A percentile compares a stretch with the other conserved stretches of the same genome.
phyloP scores from a whole-genome alignment of 2,888 invertebrate genomes.

The Diarsia brunnea region DNA sequence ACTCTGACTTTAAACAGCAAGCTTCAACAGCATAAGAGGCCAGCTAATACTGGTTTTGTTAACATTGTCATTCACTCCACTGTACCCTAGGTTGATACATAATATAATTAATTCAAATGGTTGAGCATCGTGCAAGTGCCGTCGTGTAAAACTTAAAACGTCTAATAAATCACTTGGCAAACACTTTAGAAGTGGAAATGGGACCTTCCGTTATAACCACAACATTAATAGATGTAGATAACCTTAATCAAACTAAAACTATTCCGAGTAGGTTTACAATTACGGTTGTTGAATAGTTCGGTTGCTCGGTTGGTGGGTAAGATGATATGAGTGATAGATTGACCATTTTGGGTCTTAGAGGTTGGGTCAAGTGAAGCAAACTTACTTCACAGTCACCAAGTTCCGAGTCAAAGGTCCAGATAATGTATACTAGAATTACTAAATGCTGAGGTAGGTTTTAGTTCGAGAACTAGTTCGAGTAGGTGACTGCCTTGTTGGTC shows the following conservation, averaged over 20 bases:
- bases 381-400: conserved; percentile 2
- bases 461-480: neutral
- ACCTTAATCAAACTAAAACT: conserved; percentile 58
- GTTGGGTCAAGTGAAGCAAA: conserved; percentile 13
- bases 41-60: neutral
- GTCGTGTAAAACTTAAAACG: conserved; percentile 51
- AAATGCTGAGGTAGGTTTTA: neutral
- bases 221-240: conserved; percentile 48
- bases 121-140: conserved; percentile 27
- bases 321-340: conserved; percentile 37
- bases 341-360: conserved; percentile 15
- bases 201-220: conserved; percentile 25
- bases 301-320: conserved; percentile 1
- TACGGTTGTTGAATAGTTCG: conserved; percentile 26
- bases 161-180: conserved; percentile 57
- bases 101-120: conserved; percentile 55
- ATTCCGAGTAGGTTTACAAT: conserved; percentile 38
- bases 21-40: neutral
- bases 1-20: neutral
- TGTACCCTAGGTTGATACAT: conserved; percentile 14
- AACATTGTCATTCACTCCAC: neutral
- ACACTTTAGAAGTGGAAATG: conserved; percentile 48
- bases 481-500: too few species aligned
- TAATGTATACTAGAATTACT: neutral
- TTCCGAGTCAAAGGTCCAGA: neutral